Base-by-base conservation (phyloP, 2,888 invertebrate species). In the Clivina fossor region DNA sequence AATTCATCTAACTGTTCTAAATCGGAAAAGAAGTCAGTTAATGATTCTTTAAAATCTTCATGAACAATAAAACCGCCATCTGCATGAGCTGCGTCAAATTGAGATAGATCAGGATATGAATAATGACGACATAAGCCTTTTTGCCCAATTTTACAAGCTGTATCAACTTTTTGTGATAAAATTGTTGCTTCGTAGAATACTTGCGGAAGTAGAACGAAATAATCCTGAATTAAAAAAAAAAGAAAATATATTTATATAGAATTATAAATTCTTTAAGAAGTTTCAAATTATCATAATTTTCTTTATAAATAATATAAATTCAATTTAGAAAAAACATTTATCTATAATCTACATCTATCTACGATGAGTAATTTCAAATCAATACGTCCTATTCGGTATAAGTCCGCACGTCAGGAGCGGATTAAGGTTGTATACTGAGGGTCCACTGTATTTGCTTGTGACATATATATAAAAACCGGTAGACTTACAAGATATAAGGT, bases 121-220 rank as follows among this genome's bases (percentile, higher is more conserved):
- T 87, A 91, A 63, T 92, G 87, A 1, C 91, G 79, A 68, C 96
- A 98, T 1, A 90, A 76, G 16, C 80, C 80, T 59, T 79, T 78
- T 61, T 82, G 82, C 5, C 83, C 85, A 8, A 88, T 71, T 4
- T 64, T 69, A 69, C 97, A 98, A 0, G 95, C 93, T 37, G 82
- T 82, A 60, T 87, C 85, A 1, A 96, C 88, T 58, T 86, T 81
- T 60, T 92, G 85, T 0, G 91, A 90, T 1, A 99, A 78, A 24
- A 94, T 86, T 0, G 90, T 88, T 0, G 94, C 96, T 71, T 96
- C 93, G 72, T 96, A 99, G 72, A 94, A 99, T n/a, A 94, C 91
- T 63, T 92, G 88, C 0, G 99, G 99, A 19, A 99, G 78, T 0
- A 99, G 78, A 0, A 96, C 95, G 73, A 99, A 91, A 73, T 97